Conservation (phyloP, 2,113 vertebrate species). For the Forbesichthys papilliferus region DNA sequence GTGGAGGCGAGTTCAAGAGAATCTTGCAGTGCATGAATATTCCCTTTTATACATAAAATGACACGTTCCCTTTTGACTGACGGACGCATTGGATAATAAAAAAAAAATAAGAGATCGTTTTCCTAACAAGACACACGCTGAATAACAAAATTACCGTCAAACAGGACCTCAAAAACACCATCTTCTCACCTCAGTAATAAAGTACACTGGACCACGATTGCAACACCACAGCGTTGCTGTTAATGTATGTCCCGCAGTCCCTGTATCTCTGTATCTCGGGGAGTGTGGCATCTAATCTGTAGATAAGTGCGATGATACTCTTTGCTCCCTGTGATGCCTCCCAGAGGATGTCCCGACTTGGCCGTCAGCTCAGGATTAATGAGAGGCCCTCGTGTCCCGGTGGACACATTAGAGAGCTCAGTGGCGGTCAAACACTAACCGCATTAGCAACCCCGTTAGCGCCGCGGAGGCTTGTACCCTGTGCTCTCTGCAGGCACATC, state of each 20-base stretch:
- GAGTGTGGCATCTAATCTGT: conserved; percentile 66
- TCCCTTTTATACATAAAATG: conserved; percentile 35
- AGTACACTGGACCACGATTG: neutral
- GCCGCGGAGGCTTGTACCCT: conserved; percentile 62
- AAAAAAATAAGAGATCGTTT: conserved; percentile 14
- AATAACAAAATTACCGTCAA: neutral
- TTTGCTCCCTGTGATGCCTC: conserved; percentile 78
- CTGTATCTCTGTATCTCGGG: conserved; percentile 46
- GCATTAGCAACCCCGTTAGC: conserved; percentile 77
- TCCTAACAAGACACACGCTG: neutral
- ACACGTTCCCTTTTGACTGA: conserved; percentile 42
- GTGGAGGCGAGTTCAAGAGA: conserved; percentile 60
- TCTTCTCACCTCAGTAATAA: conserved; percentile 17
- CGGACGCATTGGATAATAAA: conserved; percentile 26
- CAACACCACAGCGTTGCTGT: conserved; percentile 17
- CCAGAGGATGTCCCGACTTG: conserved; percentile 84
- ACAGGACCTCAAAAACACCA: neutral
- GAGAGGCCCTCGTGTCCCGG: conserved; percentile 82
- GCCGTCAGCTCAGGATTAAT: conserved; percentile 96
- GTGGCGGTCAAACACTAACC: conserved; percentile 77
- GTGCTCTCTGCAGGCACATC: conserved; percentile 42
- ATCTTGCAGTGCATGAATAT: conserved; percentile 66
- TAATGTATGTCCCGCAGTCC: conserved; percentile 36
- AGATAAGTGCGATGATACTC: conserved; percentile 69
- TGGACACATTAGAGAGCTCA: conserved; percentile 84